These are phyloP conservation scores for Antrozous pallidus DNA, from an alignment of 2,797 vertebrate species.

Conservation along the genomic window DNA sequence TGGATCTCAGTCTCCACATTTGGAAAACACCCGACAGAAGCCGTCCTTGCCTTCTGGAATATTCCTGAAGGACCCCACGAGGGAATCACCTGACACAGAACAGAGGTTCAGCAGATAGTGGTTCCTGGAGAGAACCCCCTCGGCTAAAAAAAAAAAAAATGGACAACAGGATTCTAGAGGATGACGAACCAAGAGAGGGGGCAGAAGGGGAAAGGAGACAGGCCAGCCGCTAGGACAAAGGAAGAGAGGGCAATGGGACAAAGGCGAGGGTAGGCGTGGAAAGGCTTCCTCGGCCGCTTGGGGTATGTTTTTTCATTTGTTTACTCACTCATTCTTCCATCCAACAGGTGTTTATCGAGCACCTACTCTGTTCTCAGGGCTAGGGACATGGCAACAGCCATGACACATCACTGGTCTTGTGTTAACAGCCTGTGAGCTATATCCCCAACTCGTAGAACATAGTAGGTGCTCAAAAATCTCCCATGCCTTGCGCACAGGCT, in stretches of 20 bases:
- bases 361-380: neutral
- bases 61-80: neutral
- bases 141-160: neutral
- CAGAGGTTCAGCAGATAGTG: neutral
- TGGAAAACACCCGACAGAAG: neutral
- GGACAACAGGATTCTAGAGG: neutral
- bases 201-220: neutral
- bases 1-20: neutral
- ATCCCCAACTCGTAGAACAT: neutral
- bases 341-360: neutral
- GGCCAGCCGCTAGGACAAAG: neutral
- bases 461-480: neutral
- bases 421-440: neutral
- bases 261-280: neutral
- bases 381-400: neutral
- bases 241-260: neutral
- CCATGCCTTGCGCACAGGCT: neutral
- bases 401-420: neutral
- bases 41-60: slow-evolving; percentile 7
- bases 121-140: neutral
- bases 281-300: neutral
- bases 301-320: neutral
- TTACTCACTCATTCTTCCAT: neutral
- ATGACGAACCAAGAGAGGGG: neutral
- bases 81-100: neutral